These are phyloP conservation scores for Epinotia demarniana DNA, from an alignment of 2,888 invertebrate species.

Conservation along the genomic window DNA sequence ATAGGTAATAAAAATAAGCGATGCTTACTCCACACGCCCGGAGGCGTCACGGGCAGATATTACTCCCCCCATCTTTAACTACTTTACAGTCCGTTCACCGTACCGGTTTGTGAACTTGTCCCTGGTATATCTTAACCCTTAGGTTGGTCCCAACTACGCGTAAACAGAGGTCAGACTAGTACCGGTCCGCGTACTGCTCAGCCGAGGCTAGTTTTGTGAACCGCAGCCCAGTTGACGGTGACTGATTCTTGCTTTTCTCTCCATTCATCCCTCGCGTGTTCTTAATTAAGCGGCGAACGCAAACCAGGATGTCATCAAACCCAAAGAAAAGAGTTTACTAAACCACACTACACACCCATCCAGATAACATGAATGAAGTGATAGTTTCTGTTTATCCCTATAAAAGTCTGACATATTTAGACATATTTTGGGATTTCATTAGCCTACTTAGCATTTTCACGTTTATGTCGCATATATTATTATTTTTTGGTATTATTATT, in stretches of 20 bases:
- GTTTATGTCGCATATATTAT: too few species aligned
- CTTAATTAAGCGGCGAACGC: background rate
- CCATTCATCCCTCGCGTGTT: background rate
- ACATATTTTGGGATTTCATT: too few species aligned
- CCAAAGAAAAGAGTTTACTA: background rate
- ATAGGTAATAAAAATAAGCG: constrained; percentile 31
- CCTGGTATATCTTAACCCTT: background rate
- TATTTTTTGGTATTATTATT: too few species aligned
- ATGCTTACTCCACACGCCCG: constrained; percentile 19
- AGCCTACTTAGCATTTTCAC: too few species aligned
- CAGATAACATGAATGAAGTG: too few species aligned
- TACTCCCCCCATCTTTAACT: background rate
- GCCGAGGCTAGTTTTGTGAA: background rate
- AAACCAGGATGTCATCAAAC: background rate
- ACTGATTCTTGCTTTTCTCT: background rate
- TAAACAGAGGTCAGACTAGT: background rate
- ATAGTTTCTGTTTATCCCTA: too few species aligned
- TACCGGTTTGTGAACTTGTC: background rate
- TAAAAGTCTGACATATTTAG: too few species aligned
- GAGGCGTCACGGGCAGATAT: constrained; percentile 10
- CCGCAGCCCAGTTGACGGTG: constrained; percentile 23
- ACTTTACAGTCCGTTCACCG: background rate
- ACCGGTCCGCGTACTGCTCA: background rate
- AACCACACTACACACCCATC: background rate
- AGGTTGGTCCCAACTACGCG: background rate